phyloP scores from a whole-genome alignment of 1,140 invertebrate species.

The Rhagoletis zephyria region DNA sequence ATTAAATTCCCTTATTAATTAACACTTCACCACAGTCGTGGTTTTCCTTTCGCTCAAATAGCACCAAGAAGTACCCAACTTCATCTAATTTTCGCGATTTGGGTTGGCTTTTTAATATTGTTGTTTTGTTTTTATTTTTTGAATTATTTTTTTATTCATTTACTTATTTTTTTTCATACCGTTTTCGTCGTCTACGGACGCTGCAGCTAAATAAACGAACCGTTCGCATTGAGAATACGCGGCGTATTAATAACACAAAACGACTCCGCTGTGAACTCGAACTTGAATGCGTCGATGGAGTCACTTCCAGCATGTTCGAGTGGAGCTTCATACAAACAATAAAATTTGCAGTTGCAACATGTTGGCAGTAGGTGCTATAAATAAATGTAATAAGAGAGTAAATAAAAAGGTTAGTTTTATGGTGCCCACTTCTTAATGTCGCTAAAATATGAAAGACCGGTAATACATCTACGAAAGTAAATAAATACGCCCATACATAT shows the following conservation, averaged over 20 bases:
- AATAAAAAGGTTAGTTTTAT: background rate
- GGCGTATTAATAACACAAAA: slow-evolving; percentile 42
- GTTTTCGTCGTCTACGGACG: slow-evolving; percentile 25
- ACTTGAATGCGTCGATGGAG: slow-evolving; percentile 26
- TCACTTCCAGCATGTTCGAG: slow-evolving; percentile 12
- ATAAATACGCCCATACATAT: too few relatives aligned
- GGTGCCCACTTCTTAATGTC: too few relatives aligned
- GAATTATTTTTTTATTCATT: slow-evolving; percentile 14
- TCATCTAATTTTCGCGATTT: background rate
- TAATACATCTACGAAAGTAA: too few relatives aligned
- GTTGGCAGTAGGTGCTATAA: background rate
- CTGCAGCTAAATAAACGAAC: slow-evolving; percentile 36
- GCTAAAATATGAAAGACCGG: too few relatives aligned
- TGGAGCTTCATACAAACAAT: slow-evolving; percentile 9
- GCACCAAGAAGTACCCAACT: background rate
- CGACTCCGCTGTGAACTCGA: slow-evolving; percentile 7
- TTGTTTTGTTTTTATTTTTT: background rate
- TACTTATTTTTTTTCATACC: background rate
- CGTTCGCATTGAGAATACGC: slow-evolving; percentile 42
- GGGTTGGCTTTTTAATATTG: background rate
- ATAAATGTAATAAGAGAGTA: background rate
- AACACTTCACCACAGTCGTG: background rate
- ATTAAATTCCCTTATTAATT: background rate
- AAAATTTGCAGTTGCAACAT: slow-evolving; percentile 17
- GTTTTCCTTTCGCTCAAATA: background rate